Evolutionary conservation across 2,797 vertebrate species (phyloP).

Genomic region (Periparus ater): DNA sequence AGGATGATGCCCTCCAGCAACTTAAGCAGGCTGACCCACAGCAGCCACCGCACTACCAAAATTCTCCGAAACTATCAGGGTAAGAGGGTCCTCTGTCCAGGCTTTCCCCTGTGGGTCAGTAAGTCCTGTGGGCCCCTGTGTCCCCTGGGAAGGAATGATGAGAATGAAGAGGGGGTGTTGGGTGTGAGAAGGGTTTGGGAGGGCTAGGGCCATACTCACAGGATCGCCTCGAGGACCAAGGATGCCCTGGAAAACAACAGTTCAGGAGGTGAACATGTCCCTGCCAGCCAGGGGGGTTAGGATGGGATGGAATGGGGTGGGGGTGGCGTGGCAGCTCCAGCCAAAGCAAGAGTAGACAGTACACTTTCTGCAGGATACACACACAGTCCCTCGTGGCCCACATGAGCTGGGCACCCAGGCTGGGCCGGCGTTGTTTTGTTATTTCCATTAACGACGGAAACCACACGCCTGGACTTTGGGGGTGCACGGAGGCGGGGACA

Average conservation of each 20-base stretch:
- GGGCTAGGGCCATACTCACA: slow-evolving; percentile 68
- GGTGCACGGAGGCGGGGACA: not conserved
- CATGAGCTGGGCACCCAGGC: not conserved
- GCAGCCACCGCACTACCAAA: accelerated
- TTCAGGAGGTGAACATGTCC: not conserved
- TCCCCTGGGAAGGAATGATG: slow-evolving; percentile 78
- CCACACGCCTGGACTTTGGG: not conserved
- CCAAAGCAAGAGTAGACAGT: not conserved
- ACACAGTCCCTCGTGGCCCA: not conserved
- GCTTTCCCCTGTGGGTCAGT: slow-evolving; percentile 80
- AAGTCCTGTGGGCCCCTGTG: slow-evolving; percentile 71
- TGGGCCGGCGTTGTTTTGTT: not conserved
- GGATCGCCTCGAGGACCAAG: slow-evolving; percentile 81
- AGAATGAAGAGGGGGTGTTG: not conserved
- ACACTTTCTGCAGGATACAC: not conserved
- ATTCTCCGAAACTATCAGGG: not conserved
- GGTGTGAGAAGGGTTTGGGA: not conserved
- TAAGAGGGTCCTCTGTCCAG: not conserved
- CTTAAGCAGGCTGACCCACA: not conserved
- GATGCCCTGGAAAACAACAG: slow-evolving; percentile 77
- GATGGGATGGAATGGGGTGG: not conserved
- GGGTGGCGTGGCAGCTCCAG: not conserved
- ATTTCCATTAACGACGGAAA: not conserved
- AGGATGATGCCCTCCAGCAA: not conserved
- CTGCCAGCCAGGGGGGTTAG: not conserved